A percentile compares a stretch with the other conserved stretches of the same genome.
Evolutionary conservation across 2,888 invertebrate species (phyloP).

Genomic region (Schrankia costaestrigalis): DNA sequence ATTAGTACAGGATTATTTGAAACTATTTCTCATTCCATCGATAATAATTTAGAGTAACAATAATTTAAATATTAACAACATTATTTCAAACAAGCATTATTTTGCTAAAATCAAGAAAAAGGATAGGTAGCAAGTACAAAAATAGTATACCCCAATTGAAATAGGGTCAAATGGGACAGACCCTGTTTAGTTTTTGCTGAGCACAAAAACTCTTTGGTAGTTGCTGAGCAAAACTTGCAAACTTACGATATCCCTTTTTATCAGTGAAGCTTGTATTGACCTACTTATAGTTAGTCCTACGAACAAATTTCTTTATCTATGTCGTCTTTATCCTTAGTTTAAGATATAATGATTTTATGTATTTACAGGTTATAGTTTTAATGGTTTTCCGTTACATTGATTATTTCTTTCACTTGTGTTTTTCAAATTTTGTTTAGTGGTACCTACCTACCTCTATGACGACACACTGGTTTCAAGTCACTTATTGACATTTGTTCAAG

Average conservation of each 20-base stretch:
- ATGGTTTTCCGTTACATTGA: background rate
- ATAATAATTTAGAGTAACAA: no score
- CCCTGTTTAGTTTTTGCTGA: constrained; percentile 35
- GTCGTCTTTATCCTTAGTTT: constrained; percentile 30
- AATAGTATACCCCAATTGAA: constrained; percentile 27
- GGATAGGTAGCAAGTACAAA: constrained; percentile 19
- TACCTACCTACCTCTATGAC: no score
- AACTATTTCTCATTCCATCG: no score
- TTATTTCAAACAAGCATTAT: no score
- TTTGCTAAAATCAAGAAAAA: no score
- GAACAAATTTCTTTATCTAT: constrained; percentile 35
- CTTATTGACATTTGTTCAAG: no score
- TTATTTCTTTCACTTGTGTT: no score
- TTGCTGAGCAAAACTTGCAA: constrained; percentile 13
- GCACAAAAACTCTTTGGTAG: constrained; percentile 23
- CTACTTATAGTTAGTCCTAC: constrained; percentile 31
- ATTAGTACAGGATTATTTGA: no score
- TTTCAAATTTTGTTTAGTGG: no score
- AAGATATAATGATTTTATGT: constrained; percentile 21
- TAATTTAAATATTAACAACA: no score
- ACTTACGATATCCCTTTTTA: constrained; percentile 35
- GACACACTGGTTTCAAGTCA: no score
- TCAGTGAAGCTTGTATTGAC: constrained; percentile 31
- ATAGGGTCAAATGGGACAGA: constrained; percentile 21
- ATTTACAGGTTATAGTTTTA: constrained; percentile 1